Evolutionary conservation across 2,888 invertebrate species (phyloP), one percentile per base, ranked within the genome.

Genomic region (Tineola bisselliella): DNA sequence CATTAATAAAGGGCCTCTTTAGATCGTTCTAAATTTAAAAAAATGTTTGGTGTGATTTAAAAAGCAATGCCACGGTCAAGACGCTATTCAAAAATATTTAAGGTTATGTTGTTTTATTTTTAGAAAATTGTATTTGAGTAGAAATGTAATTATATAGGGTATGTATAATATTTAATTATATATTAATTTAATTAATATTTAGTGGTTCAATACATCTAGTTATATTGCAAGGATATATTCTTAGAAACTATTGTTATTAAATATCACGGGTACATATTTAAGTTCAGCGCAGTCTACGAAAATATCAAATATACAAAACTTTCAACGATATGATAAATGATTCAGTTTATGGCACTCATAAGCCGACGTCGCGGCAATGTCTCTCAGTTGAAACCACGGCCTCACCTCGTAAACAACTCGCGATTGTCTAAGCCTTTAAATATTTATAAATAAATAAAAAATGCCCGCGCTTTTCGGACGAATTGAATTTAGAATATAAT

Each of bases 321-420:
- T 17, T 54, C 48, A 48, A 25, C 54, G 25, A 54, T 25, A 48
- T 48, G 48, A 54, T 54, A 54, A 54, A 54, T 54, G 54, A 54
- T 54, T 54, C 25, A 54, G 54, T 54, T 12, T 25, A 54, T 54
- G 54, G 54, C 5, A 54, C 18, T n/a, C 25, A 25, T 19, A 54
- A 54, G 48, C 19, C 54, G 54, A 2, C 54, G 54, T 25, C 54
- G 54, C 54, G 54, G n/a, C 54, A 25, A 25, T 54, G 54, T 18
- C 6, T n/a, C 54, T 54, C 54, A 54, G 54, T 54, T 18, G 25
- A 54, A 18, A 10, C 18, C 17, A 18, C 54, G 54, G 11, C 54
- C 11, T 54, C 54, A 54, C 19, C 25, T 54, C 54, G 54, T 54
- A 12, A 54, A 54, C 54, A 19, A 54, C 54, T 54, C 25, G 13